These are phyloP conservation scores for Tetanocera ferruginea DNA, from an alignment of 2,888 invertebrate genomes.

Conservation along the genomic window DNA sequence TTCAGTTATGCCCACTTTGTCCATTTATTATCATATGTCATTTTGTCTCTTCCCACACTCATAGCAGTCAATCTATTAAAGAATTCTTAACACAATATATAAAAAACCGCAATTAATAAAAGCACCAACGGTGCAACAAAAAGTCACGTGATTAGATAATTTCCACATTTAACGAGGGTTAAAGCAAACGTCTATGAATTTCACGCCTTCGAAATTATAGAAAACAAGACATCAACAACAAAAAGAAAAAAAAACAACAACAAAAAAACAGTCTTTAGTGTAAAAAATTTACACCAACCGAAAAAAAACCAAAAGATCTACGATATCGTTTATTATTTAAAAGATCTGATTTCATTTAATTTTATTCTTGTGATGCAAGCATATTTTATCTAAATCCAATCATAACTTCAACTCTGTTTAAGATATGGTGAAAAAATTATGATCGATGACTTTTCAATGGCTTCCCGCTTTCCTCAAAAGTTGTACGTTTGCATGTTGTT, in stretches of 20 bases:
- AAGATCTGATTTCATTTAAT: constrained; percentile 4
- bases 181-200: constrained; percentile 9
- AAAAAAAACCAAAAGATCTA: neutral
- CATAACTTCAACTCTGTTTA: constrained; percentile 7
- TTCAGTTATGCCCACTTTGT: too few relatives aligned
- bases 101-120: too few relatives aligned
- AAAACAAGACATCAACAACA: neutral
- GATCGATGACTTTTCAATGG: constrained; percentile 12
- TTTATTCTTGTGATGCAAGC: neutral
- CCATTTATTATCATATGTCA: too few relatives aligned
- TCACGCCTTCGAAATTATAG: neutral
- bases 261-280: neutral
- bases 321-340: constrained; percentile 22
- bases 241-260: neutral
- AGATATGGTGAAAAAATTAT: constrained; percentile 12
- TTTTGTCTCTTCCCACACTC: too few relatives aligned
- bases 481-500: neutral
- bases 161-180: neutral
- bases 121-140: constrained; percentile 1
- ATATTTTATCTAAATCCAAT: neutral
- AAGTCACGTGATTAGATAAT: constrained; percentile 8
- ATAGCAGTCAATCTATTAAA: too few relatives aligned
- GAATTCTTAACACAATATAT: too few relatives aligned
- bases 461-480: neutral
- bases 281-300: neutral